A percentile compares a stretch with the other conserved stretches of the same genome.
Conservation (phyloP, 2,797 vertebrate genomes). For the Staurois parvus region DNA sequence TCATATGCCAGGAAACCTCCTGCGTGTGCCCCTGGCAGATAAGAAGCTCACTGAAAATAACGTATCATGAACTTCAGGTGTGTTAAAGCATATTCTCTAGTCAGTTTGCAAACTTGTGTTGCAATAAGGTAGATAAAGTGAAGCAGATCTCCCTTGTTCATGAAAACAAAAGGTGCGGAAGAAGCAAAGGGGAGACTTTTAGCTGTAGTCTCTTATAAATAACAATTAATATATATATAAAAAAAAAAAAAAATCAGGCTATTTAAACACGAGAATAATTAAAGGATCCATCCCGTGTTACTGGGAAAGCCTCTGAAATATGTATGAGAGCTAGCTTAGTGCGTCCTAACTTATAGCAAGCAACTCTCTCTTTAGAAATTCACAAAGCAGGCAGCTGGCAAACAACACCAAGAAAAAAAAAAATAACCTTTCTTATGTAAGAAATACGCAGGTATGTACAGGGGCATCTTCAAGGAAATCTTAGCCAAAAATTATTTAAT, state of each 20-base stretch:
- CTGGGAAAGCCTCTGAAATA: background rate
- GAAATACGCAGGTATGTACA: background rate
- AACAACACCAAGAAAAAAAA: background rate
- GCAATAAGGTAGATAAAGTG: background rate
- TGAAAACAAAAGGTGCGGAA: background rate
- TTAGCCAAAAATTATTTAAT: no score
- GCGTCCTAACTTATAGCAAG: background rate
- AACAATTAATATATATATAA: background rate
- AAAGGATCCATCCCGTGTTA: background rate
- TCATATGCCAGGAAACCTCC: slow-evolving; percentile 6
- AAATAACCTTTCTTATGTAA: no score
- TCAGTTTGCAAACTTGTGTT: background rate
- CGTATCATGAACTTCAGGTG: background rate
- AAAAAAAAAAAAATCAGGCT: no score
- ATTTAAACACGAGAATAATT: background rate
- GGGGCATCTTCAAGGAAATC: background rate
- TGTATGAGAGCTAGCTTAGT: slow-evolving; percentile 3
- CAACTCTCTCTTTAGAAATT: background rate
- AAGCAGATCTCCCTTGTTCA: background rate
- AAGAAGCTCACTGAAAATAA: slow-evolving; percentile 3
- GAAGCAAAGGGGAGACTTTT: background rate
- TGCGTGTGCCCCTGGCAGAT: background rate
- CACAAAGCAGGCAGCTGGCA: slow-evolving; percentile 20
- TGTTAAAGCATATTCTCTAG: slow-evolving; percentile 16
- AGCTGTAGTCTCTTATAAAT: slow-evolving; percentile 18